Evolutionary conservation across 2,113 vertebrate genomes (phyloP).

Genomic region (Macrotis lagotis): DNA sequence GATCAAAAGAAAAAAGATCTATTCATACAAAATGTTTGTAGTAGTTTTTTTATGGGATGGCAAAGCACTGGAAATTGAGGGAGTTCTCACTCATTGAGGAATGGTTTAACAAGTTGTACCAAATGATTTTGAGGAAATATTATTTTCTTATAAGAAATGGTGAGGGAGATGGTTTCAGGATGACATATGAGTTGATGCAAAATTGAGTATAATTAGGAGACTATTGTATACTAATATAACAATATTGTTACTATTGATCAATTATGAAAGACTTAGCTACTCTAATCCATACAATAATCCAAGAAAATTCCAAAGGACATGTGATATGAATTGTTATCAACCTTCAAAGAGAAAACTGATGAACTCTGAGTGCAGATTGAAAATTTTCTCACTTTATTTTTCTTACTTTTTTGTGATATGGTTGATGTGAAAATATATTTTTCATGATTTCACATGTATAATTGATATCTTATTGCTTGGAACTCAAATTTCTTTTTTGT

Average conservation of each 20-base stretch:
- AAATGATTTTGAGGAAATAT: neutral
- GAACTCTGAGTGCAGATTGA: neutral
- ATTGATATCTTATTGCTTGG: neutral
- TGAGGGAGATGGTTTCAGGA: neutral
- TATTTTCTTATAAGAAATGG: neutral
- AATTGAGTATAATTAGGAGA: neutral
- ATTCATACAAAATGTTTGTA: neutral
- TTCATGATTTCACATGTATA: neutral
- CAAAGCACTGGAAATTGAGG: too few relatives aligned
- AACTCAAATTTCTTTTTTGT: neutral
- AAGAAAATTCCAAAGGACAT: neutral
- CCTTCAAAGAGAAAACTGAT: neutral
- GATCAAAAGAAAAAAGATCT: neutral
- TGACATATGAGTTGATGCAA: neutral
- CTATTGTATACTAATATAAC: neutral
- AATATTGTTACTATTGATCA: neutral
- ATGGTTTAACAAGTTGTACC: neutral
- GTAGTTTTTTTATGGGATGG: neutral
- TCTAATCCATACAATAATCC: neutral
- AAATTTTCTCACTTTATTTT: neutral
- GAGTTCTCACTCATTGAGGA: neutral
- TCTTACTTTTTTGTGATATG: neutral
- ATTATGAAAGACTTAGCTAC: neutral
- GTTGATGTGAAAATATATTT: neutral
- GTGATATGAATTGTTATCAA: neutral